These are phyloP conservation scores for Parascotia fuliginaria DNA, from an alignment of 2,888 invertebrate species.

Conservation along the genomic window DNA sequence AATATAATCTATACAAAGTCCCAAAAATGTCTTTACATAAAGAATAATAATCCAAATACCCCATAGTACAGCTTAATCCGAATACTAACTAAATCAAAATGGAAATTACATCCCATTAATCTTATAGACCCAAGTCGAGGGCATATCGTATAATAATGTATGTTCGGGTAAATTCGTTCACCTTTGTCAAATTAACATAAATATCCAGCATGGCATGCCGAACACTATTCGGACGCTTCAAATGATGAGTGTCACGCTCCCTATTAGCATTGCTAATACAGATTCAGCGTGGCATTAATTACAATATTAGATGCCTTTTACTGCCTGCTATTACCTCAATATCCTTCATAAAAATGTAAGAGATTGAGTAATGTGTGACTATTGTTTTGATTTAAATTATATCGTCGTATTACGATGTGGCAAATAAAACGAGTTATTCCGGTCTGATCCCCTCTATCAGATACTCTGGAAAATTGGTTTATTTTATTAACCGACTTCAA, in stretches of 20 bases:
- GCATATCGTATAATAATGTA: not conserved
- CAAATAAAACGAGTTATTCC: too few relatives aligned
- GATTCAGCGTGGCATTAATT: slow-evolving; percentile 38
- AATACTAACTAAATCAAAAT: not conserved
- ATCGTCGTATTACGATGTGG: too few relatives aligned
- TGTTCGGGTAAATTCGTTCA: not conserved
- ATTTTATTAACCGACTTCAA: too few relatives aligned
- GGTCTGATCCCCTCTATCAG: too few relatives aligned
- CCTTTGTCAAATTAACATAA: slow-evolving; percentile 35
- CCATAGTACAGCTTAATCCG: not conserved
- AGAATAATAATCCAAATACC: too few relatives aligned
- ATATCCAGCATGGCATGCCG: slow-evolving; percentile 33
- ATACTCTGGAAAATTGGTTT: too few relatives aligned
- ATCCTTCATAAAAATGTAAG: slow-evolving; percentile 3
- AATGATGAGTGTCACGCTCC: slow-evolving; percentile 34
- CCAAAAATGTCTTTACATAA: too few relatives aligned
- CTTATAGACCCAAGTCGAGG: not conserved
- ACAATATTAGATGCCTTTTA: slow-evolving; percentile 32
- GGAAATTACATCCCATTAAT: not conserved
- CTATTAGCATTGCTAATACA: slow-evolving; percentile 42
- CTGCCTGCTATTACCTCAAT: slow-evolving; percentile 1
- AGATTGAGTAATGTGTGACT: not conserved
- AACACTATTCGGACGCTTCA: slow-evolving; percentile 28
- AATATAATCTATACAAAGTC: too few relatives aligned
- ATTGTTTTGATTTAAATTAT: too few relatives aligned